phyloP scores from a whole-genome alignment of 2,888 invertebrate species.

The Ornithoptera priamus region DNA sequence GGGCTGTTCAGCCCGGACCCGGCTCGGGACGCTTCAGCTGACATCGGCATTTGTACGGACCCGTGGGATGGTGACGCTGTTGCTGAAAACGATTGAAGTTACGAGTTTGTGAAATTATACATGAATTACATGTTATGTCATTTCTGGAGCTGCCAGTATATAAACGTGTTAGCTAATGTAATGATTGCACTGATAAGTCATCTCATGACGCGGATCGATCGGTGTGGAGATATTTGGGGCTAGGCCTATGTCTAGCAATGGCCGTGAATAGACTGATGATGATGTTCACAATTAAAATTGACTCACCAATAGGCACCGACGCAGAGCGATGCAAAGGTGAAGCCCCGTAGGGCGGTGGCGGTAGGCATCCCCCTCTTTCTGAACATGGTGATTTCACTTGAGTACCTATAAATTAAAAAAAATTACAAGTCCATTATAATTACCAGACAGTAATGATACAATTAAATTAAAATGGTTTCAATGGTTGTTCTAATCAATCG shows the following conservation, averaged over 20 bases:
- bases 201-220: no score
- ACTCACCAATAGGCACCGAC: conserved; percentile 76
- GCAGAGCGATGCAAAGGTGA: conserved; percentile 76
- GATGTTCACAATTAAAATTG: background rate
- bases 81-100: conserved; percentile 52
- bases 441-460: background rate
- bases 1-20: conserved; percentile 73
- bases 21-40: conserved; percentile 73
- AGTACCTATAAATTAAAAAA: conserved; percentile 55
- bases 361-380: conserved; percentile 73
- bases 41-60: conserved; percentile 72
- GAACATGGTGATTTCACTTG: conserved; percentile 78
- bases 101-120: background rate
- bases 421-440: background rate
- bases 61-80: conserved; percentile 57
- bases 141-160: background rate
- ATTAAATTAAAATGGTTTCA: background rate
- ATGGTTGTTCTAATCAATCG: no score
- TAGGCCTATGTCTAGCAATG: no score
- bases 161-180: no score
- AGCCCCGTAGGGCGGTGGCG: conserved; percentile 76
- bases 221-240: no score
- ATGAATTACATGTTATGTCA: background rate
- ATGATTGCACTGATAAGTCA: no score
- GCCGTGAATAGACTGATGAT: no score